Evolutionary conservation across 64 coral and sea anemone species (phyloP), one percentile per base, ranked within the genome.

Genomic region (Stichodactyla mertensii): DNA sequence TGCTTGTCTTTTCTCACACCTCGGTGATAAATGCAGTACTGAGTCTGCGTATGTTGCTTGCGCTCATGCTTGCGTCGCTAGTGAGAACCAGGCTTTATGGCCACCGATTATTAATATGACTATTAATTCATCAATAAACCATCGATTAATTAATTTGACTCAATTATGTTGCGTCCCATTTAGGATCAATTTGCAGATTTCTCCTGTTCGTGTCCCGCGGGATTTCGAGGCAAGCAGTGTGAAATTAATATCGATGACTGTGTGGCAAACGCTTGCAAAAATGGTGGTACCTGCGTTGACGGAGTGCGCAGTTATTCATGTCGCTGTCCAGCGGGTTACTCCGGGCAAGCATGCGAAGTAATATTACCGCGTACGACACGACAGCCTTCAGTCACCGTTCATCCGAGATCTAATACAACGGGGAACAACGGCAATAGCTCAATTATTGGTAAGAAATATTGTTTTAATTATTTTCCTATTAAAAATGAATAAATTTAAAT

Each of bases 231-330:
- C 54, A 93, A 96, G 71, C 71, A 77, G 4, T 95, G 94, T 78
- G 77, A 86, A 53, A 87, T 77, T 52, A 92, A 92, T 69, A 92
- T 92, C n/a, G 86, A 89, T 67, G 88, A 90, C 45, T 96, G 94
- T 15, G 69, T 54, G 64, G 86, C 85, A 0, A 70, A 85, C 20
- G 67, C 91, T 15, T 96, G 94, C 55, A 64, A 87, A 53, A 96
- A 96, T 79, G 91, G 91, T 27, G 94, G 94, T 19, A 90, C 88
- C 26, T 96, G 94, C 58, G 51, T 96, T 7, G 85, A 93, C 26
- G 94, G 94, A 15, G 56, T 93, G 15, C 85, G 77, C 16, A 87
- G 89, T 18, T 93, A 81, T 13, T 81, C 85, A 14, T 96, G 94
- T 64, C 70, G 36, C 66, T 96, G 94, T 86, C 81, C 88, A 67